phyloP scores from a whole-genome alignment of 2,797 vertebrate genomes.

The Amazonetta brasiliensis region DNA sequence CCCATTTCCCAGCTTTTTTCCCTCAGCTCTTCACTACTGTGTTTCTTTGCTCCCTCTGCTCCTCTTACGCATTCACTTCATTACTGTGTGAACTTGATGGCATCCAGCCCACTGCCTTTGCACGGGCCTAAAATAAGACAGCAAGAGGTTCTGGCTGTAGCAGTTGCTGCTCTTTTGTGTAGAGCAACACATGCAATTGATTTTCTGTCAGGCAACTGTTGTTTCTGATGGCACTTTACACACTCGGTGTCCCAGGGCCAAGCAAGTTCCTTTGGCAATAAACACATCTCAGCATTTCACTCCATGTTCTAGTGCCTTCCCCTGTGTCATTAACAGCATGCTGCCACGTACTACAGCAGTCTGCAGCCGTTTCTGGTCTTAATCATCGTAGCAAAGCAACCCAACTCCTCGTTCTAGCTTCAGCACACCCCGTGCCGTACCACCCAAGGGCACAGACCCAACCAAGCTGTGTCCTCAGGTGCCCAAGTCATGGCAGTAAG shows the following conservation, averaged over 20 bases:
- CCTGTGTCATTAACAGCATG: not conserved
- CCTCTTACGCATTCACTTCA: not conserved
- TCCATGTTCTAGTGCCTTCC: not conserved
- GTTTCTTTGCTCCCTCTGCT: not conserved
- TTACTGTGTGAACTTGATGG: not conserved
- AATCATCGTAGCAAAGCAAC: not conserved
- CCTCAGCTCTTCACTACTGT: not conserved
- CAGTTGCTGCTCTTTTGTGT: constrained; percentile 26
- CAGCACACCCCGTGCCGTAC: not conserved
- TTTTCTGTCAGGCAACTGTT: constrained; percentile 20
- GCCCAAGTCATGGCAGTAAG: not conserved
- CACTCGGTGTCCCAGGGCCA: not conserved
- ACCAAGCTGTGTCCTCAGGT: not conserved
- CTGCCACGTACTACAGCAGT: not conserved
- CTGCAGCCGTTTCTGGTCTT: not conserved
- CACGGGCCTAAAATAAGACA: not conserved
- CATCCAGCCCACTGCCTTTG: not conserved
- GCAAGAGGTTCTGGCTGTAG: not conserved
- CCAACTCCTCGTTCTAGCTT: not conserved
- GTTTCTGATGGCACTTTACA: constrained; percentile 12
- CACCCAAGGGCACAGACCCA: not conserved
- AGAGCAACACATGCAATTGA: not conserved
- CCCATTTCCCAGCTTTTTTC: not conserved
- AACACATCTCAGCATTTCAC: not conserved
- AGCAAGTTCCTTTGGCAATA: not conserved